Evolutionary conservation across 2,888 invertebrate genomes (phyloP), one percentile per base, ranked within the genome.

Genomic region (Ferdinandea cuprea): DNA sequence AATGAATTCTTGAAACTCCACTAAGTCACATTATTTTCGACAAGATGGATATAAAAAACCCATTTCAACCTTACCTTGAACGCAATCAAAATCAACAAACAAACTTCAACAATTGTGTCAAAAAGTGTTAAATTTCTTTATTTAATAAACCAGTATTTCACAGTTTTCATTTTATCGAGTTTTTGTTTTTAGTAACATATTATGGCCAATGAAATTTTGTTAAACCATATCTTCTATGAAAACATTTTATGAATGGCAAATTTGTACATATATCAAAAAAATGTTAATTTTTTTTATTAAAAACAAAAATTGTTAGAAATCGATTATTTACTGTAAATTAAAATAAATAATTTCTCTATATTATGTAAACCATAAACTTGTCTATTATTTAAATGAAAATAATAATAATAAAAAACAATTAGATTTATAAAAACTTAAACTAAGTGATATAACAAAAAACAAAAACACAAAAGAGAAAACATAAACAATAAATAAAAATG

Each of bases 361-460:
- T 72, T 58, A 78, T 42, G 37, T 40, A 50, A 50, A 58, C 48
- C 48, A 58, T 74, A 32, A 74, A 66, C 42, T 61, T 76, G 69
- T 80, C 74, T 85, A 72, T 80, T 66, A 61, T 80, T 74, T 80
- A 15, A 63, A 63, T 65, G 40, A 54, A 66, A 81, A 80, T 13
- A 46, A 63, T 54, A 42, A 40, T 25, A n/a, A n/a, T 6, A 50
- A 63, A 30, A 66, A 44, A 79, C 40, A 19, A 56, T 35, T 72
- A 79, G 66, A 76, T 61, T 71, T 72, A 80, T 69, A 77, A 69
- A 71, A 54, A 11, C 30, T 40, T 66, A 71, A 66, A 68, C 58
- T 76, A 80, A 85, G 80, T 76, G 76, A 85, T 85, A 81, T 46
- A 80, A 63, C 58, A 37, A 80, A 63, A 50, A 37, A 50, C 40